phyloP scores from a whole-genome alignment of 2,888 invertebrate genomes.

The Volucella inflata region DNA sequence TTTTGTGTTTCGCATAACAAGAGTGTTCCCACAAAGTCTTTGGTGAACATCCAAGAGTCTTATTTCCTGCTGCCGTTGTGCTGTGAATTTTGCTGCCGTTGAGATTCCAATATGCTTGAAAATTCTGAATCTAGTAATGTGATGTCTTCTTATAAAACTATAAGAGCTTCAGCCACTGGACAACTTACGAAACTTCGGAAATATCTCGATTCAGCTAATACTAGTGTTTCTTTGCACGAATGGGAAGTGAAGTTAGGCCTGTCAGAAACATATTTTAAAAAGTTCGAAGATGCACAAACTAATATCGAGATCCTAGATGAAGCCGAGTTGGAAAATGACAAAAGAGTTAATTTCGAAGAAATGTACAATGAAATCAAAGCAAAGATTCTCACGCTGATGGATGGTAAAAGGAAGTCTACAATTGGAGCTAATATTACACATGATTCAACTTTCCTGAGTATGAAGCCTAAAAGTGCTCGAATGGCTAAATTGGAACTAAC shows the following conservation, averaged over 20 bases:
- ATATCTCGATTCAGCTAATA: too few species aligned
- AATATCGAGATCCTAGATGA: constrained; percentile 10
- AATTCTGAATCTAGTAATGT: too few species aligned
- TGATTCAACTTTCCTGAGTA: constrained; percentile 7
- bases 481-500: constrained; percentile 5
- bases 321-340: background rate
- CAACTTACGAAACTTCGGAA: too few species aligned
- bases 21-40: too few species aligned
- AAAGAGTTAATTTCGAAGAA: constrained; percentile 1
- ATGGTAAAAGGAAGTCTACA: constrained; percentile 12
- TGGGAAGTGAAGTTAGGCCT: background rate
- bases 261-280: background rate
- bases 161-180: too few species aligned
- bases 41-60: background rate
- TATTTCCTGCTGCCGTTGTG: too few species aligned
- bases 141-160: background rate
- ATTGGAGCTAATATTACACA: background rate
- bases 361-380: background rate
- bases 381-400: constrained; percentile 7
- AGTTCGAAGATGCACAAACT: constrained; percentile 13
- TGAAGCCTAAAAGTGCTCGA: constrained; percentile 4
- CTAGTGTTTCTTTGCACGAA: too few species aligned
- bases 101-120: too few species aligned
- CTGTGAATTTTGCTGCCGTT: too few species aligned
- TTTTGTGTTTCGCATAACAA: too few species aligned